These are phyloP conservation scores for Blastobasis lacticolella DNA, from an alignment of 2,888 invertebrate species.

Conservation along the genomic window DNA sequence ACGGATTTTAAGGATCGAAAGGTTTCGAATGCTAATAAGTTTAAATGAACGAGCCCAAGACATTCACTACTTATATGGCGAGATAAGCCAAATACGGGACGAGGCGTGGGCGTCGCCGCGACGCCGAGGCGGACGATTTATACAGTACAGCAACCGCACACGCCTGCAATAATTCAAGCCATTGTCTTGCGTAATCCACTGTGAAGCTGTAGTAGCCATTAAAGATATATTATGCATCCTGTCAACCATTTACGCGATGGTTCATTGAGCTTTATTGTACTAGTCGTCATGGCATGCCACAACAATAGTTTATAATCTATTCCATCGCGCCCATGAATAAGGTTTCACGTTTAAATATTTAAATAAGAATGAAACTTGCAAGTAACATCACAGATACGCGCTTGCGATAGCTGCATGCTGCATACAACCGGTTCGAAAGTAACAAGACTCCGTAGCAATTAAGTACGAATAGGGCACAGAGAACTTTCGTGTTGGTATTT, in stretches of 20 bases:
- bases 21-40: conserved; percentile 46
- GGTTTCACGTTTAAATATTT: conserved; percentile 15
- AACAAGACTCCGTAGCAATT: conserved; percentile 30
- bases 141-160: conserved; percentile 15
- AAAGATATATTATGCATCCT: conserved; percentile 56
- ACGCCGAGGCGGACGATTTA: conserved; percentile 37
- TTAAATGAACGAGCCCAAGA: conserved; percentile 31
- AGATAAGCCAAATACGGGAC: conserved; percentile 51
- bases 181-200: conserved; percentile 60
- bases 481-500: conserved; percentile 50
- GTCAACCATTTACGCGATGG: conserved; percentile 42
- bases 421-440: conserved; percentile 58
- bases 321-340: conserved; percentile 11
- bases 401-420: conserved; percentile 26
- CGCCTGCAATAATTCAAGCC: conserved; percentile 38
- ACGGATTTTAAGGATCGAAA: conserved; percentile 41
- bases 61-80: conserved; percentile 59
- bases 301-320: conserved; percentile 1
- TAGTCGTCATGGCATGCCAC: neutral
- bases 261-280: conserved; percentile 49
- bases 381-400: conserved; percentile 20
- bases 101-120: conserved; percentile 50
- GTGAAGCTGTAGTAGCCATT: conserved; percentile 37
- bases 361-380: conserved; percentile 25
- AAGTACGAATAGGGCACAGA: conserved; percentile 32